phyloP scores from a whole-genome alignment of 1,140 invertebrate genomes.

The Diachasmimorpha longicaudata region DNA sequence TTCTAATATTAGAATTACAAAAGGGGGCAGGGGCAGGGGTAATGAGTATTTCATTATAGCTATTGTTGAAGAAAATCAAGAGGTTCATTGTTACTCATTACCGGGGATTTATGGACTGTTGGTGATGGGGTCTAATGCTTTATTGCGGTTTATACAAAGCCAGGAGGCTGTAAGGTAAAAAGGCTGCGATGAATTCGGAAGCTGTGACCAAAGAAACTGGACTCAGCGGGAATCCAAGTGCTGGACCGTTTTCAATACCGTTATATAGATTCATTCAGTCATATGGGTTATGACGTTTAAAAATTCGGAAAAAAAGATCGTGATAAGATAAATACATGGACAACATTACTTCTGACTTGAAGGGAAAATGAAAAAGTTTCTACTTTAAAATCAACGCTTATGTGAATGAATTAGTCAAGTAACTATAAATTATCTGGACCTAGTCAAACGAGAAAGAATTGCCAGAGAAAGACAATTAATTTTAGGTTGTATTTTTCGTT shows the following conservation, averaged over 20 bases:
- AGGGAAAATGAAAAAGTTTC: too few species aligned
- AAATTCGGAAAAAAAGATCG: background rate
- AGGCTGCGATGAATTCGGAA: constrained; percentile 30
- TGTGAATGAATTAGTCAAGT: too few species aligned
- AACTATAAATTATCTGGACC: too few species aligned
- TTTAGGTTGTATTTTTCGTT: too few species aligned
- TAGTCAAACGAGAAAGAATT: too few species aligned
- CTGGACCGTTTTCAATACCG: constrained; percentile 53
- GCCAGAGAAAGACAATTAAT: too few species aligned
- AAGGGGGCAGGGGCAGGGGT: too few species aligned
- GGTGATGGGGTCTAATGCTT: background rate
- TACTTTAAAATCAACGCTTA: too few species aligned
- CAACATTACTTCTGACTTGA: too few species aligned
- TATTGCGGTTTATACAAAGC: background rate
- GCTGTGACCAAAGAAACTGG: constrained; percentile 32
- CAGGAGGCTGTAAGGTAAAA: background rate
- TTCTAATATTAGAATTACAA: too few species aligned
- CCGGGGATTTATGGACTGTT: background rate
- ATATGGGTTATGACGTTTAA: background rate
- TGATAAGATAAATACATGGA: background rate
- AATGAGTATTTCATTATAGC: background rate
- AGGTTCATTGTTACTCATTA: background rate
- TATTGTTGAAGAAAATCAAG: background rate
- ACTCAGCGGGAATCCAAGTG: constrained; percentile 13
- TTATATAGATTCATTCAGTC: constrained; percentile 48